Evolutionary conservation across 1,140 invertebrate genomes (phyloP).

Genomic region (Daktulosphaira vitifoliae): DNA sequence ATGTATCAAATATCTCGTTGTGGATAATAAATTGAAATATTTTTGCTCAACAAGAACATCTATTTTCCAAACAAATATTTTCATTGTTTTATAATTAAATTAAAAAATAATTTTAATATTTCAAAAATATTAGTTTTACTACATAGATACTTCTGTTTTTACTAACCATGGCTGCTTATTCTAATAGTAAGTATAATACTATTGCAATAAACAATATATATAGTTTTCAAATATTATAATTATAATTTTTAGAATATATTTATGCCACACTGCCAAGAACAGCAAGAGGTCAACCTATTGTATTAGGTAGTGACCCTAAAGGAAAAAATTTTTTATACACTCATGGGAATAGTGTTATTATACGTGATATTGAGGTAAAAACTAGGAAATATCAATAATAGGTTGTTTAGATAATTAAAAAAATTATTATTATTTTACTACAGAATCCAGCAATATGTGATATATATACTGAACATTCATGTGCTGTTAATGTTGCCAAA

Average conservation of each 20-base stretch:
- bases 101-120: too few relatives aligned
- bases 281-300: constrained; percentile 81
- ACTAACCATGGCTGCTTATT: constrained; percentile 38
- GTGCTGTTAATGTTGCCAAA: constrained; percentile 89
- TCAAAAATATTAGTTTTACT: too few relatives aligned
- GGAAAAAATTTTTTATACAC: constrained; percentile 95
- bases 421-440: constrained; percentile 22
- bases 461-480: constrained; percentile 95
- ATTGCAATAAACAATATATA: background rate
- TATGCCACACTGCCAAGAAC: constrained; percentile 90
- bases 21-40: too few relatives aligned
- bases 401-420: background rate
- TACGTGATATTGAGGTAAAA: constrained; percentile 85
- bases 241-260: constrained; percentile 64
- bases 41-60: too few relatives aligned
- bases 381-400: background rate
- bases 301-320: constrained; percentile 90
- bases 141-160: too few relatives aligned
- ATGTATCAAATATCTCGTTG: constrained; percentile 9
- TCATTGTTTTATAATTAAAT: too few relatives aligned
- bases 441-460: constrained; percentile 87
- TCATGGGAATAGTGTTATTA: constrained; percentile 96
- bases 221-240: background rate
- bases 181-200: constrained; percentile 38
- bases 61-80: too few relatives aligned